phyloP scores from a whole-genome alignment of 2,888 invertebrate species.

The Heliconius erato region DNA sequence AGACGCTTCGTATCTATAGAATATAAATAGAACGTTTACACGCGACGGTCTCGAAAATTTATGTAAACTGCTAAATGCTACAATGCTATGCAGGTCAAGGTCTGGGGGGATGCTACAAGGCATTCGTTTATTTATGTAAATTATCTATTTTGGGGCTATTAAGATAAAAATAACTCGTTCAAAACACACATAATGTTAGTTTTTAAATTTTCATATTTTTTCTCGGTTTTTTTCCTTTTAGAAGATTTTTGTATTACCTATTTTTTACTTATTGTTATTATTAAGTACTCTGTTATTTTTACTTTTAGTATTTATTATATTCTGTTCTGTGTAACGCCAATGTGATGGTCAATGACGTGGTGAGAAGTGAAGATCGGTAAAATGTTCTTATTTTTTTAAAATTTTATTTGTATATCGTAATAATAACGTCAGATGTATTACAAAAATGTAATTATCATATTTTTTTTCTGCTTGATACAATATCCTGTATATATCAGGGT shows the following conservation, averaged over 20 bases:
- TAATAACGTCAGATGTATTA: no score
- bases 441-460: no score
- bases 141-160: background rate
- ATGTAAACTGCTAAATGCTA: constrained; percentile 28
- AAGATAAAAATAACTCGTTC: background rate
- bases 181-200: background rate
- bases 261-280: background rate
- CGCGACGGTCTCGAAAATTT: constrained; percentile 41
- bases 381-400: no score
- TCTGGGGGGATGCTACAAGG: background rate
- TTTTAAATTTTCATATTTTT: background rate
- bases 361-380: no score
- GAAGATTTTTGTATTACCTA: background rate
- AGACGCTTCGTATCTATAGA: constrained; percentile 11
- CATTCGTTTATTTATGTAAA: background rate
- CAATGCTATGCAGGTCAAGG: constrained; percentile 48
- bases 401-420: no score
- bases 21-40: constrained; percentile 41
- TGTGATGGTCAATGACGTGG: background rate
- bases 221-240: background rate
- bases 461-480: no score
- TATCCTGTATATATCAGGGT: no score
- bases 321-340: background rate
- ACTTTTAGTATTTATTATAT: background rate
- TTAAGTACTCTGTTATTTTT: background rate